These are phyloP conservation scores for Leptinotarsa undecemlineata DNA, from an alignment of 1,140 invertebrate species.

Conservation along the genomic window DNA sequence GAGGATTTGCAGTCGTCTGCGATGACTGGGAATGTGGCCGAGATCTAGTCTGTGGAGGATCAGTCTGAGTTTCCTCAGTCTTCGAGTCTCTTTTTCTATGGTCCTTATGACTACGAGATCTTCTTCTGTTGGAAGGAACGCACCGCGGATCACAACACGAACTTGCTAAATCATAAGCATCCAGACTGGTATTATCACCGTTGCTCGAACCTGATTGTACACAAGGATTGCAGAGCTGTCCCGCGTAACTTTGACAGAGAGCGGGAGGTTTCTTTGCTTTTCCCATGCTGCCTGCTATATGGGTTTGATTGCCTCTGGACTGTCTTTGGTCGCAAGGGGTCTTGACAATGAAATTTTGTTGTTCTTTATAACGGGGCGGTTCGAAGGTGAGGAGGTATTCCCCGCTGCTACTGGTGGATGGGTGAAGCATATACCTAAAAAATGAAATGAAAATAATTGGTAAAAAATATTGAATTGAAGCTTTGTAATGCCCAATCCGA, in stretches of 20 bases:
- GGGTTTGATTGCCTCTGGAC: slow-evolving; percentile 57
- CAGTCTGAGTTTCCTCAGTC: slow-evolving; percentile 58
- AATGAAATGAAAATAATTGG: no score
- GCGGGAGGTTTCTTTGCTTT: slow-evolving; percentile 48
- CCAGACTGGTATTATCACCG: slow-evolving; percentile 61
- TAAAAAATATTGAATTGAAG: no score
- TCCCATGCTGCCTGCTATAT: slow-evolving; percentile 55
- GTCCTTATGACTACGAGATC: slow-evolving; percentile 66
- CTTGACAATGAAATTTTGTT: slow-evolving; percentile 67
- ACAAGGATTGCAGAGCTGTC: slow-evolving; percentile 76
- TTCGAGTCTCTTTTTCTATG: slow-evolving; percentile 63
- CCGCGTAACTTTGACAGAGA: slow-evolving; percentile 50
- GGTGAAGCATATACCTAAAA: slow-evolving; percentile 63
- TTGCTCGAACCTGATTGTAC: slow-evolving; percentile 58
- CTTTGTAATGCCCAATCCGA: no score
- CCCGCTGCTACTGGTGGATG: slow-evolving; percentile 61
- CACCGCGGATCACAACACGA: slow-evolving; percentile 83
- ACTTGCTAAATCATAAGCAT: slow-evolving; percentile 81
- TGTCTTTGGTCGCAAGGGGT: slow-evolving; percentile 58
- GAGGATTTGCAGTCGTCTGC: slow-evolving; percentile 38
- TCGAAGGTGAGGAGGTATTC: slow-evolving; percentile 71
- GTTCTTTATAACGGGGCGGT: slow-evolving; percentile 63
- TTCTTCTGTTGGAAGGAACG: slow-evolving; percentile 71
- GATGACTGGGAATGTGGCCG: slow-evolving; percentile 57
- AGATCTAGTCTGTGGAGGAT: slow-evolving; percentile 52